Conservation (phyloP, 2,888 invertebrate species). For the Chironomus tentans region DNA sequence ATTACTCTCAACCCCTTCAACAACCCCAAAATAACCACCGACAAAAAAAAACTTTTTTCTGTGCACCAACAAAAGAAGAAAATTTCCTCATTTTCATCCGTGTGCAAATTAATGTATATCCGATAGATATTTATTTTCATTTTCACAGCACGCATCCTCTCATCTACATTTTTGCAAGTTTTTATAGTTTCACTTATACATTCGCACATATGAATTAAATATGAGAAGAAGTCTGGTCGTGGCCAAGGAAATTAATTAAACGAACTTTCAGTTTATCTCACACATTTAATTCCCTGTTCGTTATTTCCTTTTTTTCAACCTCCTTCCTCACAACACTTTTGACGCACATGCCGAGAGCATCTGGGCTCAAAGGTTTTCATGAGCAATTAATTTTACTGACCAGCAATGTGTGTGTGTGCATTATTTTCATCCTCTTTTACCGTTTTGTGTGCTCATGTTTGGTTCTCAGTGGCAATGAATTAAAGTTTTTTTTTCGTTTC, state of each 20-base stretch:
- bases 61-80: background rate
- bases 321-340: background rate
- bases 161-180: background rate
- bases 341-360: background rate
- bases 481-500: too few species aligned
- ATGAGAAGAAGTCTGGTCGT: background rate
- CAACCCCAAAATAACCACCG: too few species aligned
- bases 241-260: conserved; percentile 14
- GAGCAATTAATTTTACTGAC: background rate
- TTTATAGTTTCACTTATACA: conserved; percentile 1
- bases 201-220: background rate
- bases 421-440: background rate
- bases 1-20: too few species aligned
- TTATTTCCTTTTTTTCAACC: too few species aligned
- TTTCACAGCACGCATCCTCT: conserved; percentile 3
- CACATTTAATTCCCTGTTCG: background rate
- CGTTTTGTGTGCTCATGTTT: background rate
- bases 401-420: background rate
- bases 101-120: background rate
- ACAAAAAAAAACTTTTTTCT: too few species aligned
- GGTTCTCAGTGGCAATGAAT: background rate
- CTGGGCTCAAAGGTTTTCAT: background rate
- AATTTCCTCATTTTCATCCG: background rate
- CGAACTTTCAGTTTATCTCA: background rate
- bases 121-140: conserved; percentile 18